These are phyloP conservation scores for Bombus impatiens DNA, from an alignment of 1,140 invertebrate genomes.

Conservation along the genomic window DNA sequence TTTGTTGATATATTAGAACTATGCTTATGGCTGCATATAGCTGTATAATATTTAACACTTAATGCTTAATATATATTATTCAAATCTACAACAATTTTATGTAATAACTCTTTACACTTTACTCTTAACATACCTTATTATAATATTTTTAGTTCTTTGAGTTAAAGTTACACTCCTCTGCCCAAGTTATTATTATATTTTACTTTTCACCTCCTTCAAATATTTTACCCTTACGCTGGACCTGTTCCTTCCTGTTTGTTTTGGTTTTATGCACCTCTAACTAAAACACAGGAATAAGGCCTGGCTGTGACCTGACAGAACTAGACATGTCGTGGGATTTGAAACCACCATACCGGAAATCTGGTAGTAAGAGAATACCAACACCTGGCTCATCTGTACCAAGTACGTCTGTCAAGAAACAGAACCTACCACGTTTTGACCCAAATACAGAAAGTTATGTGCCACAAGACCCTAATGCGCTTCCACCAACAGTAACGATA, in stretches of 20 bases:
- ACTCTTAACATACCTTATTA: conserved; percentile 18
- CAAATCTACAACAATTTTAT: not conserved
- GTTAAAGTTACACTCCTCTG: conserved; percentile 35
- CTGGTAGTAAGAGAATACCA: conserved; percentile 74
- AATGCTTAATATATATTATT: not conserved
- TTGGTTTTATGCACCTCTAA: conserved; percentile 78
- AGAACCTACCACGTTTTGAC: conserved; percentile 81
- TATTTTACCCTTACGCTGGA: conserved; percentile 46
- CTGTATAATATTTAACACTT: not conserved
- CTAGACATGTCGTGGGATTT: conserved; percentile 84
- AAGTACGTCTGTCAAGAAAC: conserved; percentile 72
- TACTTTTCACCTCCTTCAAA: conserved; percentile 47
- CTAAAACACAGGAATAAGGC: conserved; percentile 87
- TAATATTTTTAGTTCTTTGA: conserved; percentile 51
- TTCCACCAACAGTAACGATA: conserved; percentile 84
- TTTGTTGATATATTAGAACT: not conserved
- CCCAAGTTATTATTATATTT: conserved; percentile 48
- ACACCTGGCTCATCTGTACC: conserved; percentile 73
- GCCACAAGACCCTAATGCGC: conserved; percentile 80
- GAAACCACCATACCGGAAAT: conserved; percentile 75
- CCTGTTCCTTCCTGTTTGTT: conserved; percentile 75
- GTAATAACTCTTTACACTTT: not conserved
- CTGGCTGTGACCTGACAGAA: conserved; percentile 94
- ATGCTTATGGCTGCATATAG: not conserved
- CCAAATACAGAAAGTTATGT: conserved; percentile 84